Evolutionary conservation across 2,113 vertebrate species (phyloP), one percentile per base, ranked within the genome.

Genomic region (Solea senegalensis): DNA sequence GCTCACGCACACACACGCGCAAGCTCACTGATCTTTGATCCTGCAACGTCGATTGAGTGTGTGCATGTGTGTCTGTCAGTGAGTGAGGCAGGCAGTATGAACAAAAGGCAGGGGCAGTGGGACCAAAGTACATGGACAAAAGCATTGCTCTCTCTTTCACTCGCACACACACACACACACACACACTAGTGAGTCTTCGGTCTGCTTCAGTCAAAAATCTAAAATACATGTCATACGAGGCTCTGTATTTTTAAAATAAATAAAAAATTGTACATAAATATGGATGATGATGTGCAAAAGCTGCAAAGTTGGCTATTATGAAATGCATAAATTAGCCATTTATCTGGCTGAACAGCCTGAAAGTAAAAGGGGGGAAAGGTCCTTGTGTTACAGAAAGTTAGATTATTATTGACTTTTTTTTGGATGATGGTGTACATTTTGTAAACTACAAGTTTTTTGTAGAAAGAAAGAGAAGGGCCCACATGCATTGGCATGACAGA

Each of bases 11-110:
- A 34, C 71, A 51, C 44, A 71, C 55, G 87, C 76, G 79, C 87
- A 78, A 90, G 81, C 80, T 78, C 53, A 75, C 39, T 77, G 75
- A 87, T 88, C 89, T 87, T 72, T 91, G 85, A 92, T 87, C 76
- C 69, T 66, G 65, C 71, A 76, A 71, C 77, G 74, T 61, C 52
- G 81, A 82, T 62, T 48, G 54, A 72, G 61, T 49, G 61, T 63
- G 67, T 64, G 51, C 48, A 16, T 74, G 60, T 73, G 50, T 63
- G 49, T 54, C 34, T 46, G 56, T 43, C 12, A 41, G 63, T 44
- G 58, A 41, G 50, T 11, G 52, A 57, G 12, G 56, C 34, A 68
- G 66, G 53, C 60, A 48, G 45, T 39, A 57, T 75, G 76, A 84
- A 91, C 86, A 89, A 92, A 86, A 86, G 69, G 63, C 70, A 76